Base-by-base conservation (phyloP, 1,140 invertebrate species). In the Xylocopa sonorina region DNA sequence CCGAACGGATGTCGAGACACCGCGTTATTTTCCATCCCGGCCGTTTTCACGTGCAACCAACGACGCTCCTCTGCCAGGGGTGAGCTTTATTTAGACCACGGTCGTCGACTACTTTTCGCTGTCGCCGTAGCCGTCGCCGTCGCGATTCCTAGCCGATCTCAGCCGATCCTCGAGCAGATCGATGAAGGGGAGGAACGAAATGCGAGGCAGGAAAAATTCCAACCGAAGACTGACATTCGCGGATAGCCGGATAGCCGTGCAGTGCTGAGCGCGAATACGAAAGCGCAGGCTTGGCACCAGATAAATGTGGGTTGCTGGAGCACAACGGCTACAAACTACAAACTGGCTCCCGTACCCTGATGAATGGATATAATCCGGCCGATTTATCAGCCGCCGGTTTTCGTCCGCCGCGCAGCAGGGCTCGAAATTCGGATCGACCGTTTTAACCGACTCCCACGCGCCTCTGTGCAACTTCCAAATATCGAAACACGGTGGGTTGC, bases 261-360 rank as follows among this genome's bases (percentile, higher is more conserved):
- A 9, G 41, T 55, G 62, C 46, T 21, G 75, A 68, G 12, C 50
- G 50, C 64, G 73, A 81, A 77, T 73, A 50, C 29, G 60, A 85
- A 80, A 68, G 87, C 88, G 85, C 88, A 88, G 84, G 87, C 87
- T 89, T 89, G 88, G 86, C 86, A 82, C 82, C 69, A 71, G 78
- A 62, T 82, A 71, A 72, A 78, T 84, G 81, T 84, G 63, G 79
- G 73, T 84, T 81, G 78, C 57, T 78, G 62, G 66, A 81, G 71
- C 78, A 43, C 78, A 34, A 77, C 41, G 55, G 43, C 27, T 48
- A 27, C 27, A 63, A 58, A 32, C n/a, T n/a, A n/a, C 64, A 24
- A 38, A 69, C 41, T 63, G 60, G 34, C 29, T 67, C 32, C 29
- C 38, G 48, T 32, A 7, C 50, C 16, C 48, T 51, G 57, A 67